Conservation (phyloP, 2,797 vertebrate species). For the Arctocebus calabarensis region DNA sequence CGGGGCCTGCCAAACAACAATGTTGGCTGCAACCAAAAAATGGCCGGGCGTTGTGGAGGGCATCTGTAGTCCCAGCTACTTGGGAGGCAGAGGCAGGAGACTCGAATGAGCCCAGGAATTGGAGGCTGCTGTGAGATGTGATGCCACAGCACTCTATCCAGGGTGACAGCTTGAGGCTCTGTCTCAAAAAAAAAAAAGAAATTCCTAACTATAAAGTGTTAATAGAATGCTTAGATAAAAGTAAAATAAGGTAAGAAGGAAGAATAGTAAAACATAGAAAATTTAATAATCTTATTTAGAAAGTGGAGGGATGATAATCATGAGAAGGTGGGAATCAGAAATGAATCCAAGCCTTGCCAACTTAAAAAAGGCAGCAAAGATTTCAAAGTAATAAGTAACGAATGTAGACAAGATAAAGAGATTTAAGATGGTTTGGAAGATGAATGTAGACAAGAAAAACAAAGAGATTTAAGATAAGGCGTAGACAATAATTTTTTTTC, state of each 20-base stretch:
- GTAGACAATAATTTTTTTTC: not conserved
- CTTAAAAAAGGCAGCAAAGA: not conserved
- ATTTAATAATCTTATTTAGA: not conserved
- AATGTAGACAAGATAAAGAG: not conserved
- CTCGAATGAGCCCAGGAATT: no score
- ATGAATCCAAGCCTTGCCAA: not conserved
- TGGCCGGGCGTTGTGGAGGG: no score
- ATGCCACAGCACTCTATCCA: no score
- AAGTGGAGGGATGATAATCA: not conserved
- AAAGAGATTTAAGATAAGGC: not conserved
- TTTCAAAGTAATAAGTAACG: not conserved
- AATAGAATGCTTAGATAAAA: not conserved
- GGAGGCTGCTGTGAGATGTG: no score
- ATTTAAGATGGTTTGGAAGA: not conserved
- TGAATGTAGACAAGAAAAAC: not conserved
- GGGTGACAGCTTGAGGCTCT: no score
- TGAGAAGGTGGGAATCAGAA: not conserved
- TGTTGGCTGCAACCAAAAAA: no score
- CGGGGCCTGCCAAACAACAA: no score
- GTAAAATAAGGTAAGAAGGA: not conserved
- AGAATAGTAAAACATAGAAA: not conserved
- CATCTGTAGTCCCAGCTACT: no score
- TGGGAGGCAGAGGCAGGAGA: no score
- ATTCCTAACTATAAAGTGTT: not conserved
- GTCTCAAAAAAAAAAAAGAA: no score